Evolutionary conservation across 2,797 vertebrate genomes (phyloP).

Genomic region (Xenentodon cancila): DNA sequence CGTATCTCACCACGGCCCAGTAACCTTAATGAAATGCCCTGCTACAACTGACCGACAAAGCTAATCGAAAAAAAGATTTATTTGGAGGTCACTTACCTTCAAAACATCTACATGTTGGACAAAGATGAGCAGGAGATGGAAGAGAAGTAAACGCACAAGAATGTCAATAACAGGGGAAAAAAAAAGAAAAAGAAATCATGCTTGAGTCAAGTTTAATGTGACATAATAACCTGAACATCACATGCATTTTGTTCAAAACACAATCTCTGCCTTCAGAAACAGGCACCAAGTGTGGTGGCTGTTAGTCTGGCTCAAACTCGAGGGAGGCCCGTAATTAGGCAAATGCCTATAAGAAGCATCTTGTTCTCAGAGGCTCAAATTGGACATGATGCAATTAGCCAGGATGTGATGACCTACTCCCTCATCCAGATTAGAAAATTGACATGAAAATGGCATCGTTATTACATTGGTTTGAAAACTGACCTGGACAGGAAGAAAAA

Average conservation of each 20-base stretch:
- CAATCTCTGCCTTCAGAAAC: conserved; percentile 27
- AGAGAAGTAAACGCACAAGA: conserved; percentile 53
- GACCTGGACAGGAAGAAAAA: conserved; percentile 43
- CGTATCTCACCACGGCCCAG: conserved; percentile 62
- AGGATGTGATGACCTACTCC: conserved; percentile 63
- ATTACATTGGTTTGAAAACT: conserved; percentile 67
- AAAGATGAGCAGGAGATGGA: conserved; percentile 33
- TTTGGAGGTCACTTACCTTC: conserved; percentile 78
- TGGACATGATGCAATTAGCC: conserved; percentile 71
- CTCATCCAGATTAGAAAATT: conserved; percentile 51
- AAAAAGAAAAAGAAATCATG: conserved; percentile 10
- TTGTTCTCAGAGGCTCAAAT: conserved; percentile 57
- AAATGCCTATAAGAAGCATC: conserved; percentile 71
- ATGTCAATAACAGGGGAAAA: conserved; percentile 30
- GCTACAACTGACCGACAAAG: conserved; percentile 33
- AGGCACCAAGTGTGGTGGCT: conserved; percentile 17
- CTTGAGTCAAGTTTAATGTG: conserved; percentile 26
- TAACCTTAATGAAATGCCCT: conserved; percentile 34
- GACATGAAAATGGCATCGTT: conserved; percentile 70
- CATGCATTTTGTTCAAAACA: conserved; percentile 39
- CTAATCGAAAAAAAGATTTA: conserved; percentile 30
- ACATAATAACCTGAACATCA: conserved; percentile 29
- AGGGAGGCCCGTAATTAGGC: conserved; percentile 71
- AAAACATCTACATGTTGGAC: conserved; percentile 71
- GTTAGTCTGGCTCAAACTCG: conserved; percentile 47